These are phyloP conservation scores for Leptura quadrifasciata DNA, from an alignment of 2,888 invertebrate genomes.

Conservation along the genomic window DNA sequence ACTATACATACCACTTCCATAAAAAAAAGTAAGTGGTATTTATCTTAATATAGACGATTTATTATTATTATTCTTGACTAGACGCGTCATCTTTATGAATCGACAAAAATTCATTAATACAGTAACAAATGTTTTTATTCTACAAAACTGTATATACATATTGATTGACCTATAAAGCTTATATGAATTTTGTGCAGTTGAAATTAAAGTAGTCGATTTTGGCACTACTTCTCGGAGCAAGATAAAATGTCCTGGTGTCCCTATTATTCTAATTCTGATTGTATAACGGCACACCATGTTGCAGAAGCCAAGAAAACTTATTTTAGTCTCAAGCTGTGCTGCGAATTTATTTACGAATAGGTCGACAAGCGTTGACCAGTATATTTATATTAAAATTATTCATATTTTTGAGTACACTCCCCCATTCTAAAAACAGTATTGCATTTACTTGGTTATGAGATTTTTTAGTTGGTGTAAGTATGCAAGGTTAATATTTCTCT, in stretches of 20 bases:
- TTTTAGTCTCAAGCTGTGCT: not conserved
- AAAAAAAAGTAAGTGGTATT: too few relatives aligned
- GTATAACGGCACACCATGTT: not conserved
- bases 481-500: too few relatives aligned
- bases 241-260: not conserved
- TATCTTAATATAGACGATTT: too few relatives aligned
- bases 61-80: too few relatives aligned
- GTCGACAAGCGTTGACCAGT: not conserved
- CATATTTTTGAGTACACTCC: not conserved
- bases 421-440: not conserved
- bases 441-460: not conserved
- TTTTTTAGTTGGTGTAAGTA: too few relatives aligned
- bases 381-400: not conserved
- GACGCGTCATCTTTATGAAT: too few relatives aligned
- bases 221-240: too few relatives aligned
- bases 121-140: too few relatives aligned
- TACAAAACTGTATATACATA: too few relatives aligned
- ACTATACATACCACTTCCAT: too few relatives aligned
- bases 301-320: not conserved
- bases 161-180: too few relatives aligned
- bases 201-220: not conserved
- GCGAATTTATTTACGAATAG: not conserved
- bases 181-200: not conserved
- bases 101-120: too few relatives aligned
- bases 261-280: constrained; percentile 1